Evolutionary conservation across 2,888 invertebrate genomes (phyloP).

Genomic region (Lepetodrilus schrolli): DNA sequence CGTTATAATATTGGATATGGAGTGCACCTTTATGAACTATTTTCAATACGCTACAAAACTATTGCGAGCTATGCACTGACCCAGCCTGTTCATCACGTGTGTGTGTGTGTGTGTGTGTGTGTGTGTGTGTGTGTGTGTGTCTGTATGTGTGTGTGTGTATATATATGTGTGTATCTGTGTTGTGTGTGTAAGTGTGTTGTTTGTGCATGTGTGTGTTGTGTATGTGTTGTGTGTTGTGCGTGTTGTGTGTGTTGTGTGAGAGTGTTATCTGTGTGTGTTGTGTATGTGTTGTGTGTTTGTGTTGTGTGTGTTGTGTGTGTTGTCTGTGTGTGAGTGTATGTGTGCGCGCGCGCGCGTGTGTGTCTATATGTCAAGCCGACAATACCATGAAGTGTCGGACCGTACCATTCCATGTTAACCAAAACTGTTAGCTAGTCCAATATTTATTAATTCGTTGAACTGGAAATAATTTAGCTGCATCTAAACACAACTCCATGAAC

Average conservation of each 20-base stretch:
- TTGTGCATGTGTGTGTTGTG: neutral
- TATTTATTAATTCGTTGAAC: no score
- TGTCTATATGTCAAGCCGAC: neutral
- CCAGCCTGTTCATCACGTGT: neutral
- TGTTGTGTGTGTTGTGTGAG: neutral
- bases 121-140: conserved; percentile 13
- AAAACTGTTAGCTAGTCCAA: no score
- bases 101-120: conserved; percentile 21
- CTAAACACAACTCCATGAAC: no score
- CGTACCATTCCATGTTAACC: no score
- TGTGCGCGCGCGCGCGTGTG: neutral
- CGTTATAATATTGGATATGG: no score
- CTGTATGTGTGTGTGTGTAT: neutral
- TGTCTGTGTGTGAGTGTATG: neutral
- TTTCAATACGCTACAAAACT: no score
- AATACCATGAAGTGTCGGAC: no score
- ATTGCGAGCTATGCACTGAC: neutral
- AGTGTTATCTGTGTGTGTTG: conserved; percentile 5
- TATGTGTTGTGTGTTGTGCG: neutral
- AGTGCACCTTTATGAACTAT: no score
- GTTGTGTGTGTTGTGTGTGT: neutral
- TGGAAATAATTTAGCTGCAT: no score
- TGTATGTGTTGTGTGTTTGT: neutral
- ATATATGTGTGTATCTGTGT: neutral
- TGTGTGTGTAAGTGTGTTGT: neutral